Percentiles rank a stretch among this genome's conserved stretches.
Conservation (phyloP, 2,113 vertebrate genomes). For the Desmodus rotundus region DNA sequence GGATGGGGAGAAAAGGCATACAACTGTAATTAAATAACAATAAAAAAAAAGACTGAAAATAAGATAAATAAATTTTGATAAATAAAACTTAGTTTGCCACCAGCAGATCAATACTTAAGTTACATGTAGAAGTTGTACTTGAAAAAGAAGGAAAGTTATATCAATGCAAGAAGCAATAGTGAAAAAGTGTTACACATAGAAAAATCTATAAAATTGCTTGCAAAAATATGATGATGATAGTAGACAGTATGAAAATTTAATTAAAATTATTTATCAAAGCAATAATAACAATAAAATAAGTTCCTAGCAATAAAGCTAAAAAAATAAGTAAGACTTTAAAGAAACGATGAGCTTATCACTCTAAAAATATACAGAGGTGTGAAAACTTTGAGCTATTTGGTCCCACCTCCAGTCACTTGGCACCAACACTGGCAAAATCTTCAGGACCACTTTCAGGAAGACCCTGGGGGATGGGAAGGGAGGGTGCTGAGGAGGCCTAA, state of each 20-base stretch:
- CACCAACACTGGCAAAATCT: not conserved
- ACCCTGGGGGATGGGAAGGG: not conserved
- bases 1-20: too few species aligned
- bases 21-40: too few species aligned
- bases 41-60: too few species aligned
- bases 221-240: not conserved
- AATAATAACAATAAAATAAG: not conserved
- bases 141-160: not conserved
- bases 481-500: not conserved
- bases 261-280: conserved; percentile 14
- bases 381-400: not conserved
- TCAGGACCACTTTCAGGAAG: not conserved
- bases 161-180: not conserved
- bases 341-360: not conserved
- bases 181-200: not conserved
- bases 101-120: not conserved
- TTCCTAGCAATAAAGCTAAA: not conserved
- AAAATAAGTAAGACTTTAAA: not conserved
- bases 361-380: not conserved
- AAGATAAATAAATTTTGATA: not conserved
- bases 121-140: not conserved
- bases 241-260: not conserved
- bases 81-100: not conserved
- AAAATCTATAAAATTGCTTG: not conserved
- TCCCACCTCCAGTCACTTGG: not conserved